phyloP scores from a whole-genome alignment of 2,888 invertebrate genomes.

The Cantharis rufa region DNA sequence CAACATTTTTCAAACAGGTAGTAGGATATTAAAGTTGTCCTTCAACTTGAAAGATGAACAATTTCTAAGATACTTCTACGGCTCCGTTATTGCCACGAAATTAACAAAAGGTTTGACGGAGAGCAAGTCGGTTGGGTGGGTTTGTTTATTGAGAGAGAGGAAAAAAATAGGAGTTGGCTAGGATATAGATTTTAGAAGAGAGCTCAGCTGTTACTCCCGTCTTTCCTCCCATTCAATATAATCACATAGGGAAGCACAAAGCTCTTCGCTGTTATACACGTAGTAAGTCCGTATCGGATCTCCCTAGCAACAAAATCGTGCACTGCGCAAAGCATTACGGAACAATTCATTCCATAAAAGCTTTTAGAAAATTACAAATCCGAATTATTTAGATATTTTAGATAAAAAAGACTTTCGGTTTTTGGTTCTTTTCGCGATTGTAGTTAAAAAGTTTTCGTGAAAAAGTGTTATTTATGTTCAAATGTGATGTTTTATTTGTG shows the following conservation, averaged over 20 bases:
- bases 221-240: slow-evolving; percentile 23
- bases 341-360: slow-evolving; percentile 33
- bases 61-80: slow-evolving; percentile 16
- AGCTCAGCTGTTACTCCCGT: slow-evolving; percentile 42
- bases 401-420: slow-evolving; percentile 1
- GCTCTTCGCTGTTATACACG: slow-evolving; percentile 30
- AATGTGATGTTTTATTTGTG: slow-evolving; percentile 9
- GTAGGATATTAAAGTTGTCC: slow-evolving; percentile 35
- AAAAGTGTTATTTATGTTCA: background rate
- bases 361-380: slow-evolving; percentile 34
- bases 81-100: slow-evolving; percentile 6
- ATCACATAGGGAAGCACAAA: slow-evolving; percentile 31
- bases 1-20: slow-evolving; percentile 24
- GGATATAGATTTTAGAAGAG: slow-evolving; percentile 42
- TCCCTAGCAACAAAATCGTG: slow-evolving; percentile 36
- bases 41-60: slow-evolving; percentile 43
- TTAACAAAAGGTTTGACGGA: slow-evolving; percentile 8
- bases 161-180: slow-evolving; percentile 26
- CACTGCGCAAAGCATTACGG: slow-evolving; percentile 29
- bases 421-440: slow-evolving; percentile 6
- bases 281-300: slow-evolving; percentile 28
- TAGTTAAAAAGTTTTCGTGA: background rate
- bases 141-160: slow-evolving; percentile 26
- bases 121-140: background rate
- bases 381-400: slow-evolving; percentile 29